Evolutionary conservation across 2,113 vertebrate species (phyloP).

Genomic region (Neodon shergylaensis): DNA sequence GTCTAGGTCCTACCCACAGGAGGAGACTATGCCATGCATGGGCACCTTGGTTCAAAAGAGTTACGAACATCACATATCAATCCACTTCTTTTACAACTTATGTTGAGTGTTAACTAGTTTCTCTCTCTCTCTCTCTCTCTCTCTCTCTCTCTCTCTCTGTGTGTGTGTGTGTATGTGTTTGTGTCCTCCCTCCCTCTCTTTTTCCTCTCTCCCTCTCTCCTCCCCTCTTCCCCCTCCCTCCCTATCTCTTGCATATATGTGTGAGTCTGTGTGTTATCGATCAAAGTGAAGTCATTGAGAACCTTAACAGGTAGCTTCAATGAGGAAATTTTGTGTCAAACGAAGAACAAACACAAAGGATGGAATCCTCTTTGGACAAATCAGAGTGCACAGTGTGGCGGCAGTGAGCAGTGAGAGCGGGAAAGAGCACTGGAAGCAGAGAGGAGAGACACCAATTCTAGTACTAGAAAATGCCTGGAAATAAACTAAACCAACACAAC

Average conservation of each 20-base stretch:
- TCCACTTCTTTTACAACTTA: fast-evolving
- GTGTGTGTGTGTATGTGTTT: too few relatives aligned
- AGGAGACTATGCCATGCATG: background rate
- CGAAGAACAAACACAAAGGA: background rate
- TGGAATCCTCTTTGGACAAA: background rate
- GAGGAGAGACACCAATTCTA: background rate
- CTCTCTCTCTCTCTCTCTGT: too few relatives aligned
- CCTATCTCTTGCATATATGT: background rate
- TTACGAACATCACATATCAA: too few relatives aligned
- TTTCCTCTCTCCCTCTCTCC: too few relatives aligned
- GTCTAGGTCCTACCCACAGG: background rate
- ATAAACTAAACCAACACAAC: background rate
- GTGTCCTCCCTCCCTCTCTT: background rate
- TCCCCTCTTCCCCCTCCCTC: too few relatives aligned
- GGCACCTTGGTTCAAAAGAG: background rate
- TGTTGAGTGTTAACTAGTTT: too few relatives aligned
- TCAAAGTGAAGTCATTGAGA: background rate
- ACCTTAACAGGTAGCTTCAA: background rate
- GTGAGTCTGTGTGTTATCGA: background rate
- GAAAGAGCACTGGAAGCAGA: background rate
- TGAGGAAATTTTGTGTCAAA: background rate
- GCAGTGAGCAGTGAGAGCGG: background rate
- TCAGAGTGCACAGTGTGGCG: background rate
- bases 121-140: too few relatives aligned
- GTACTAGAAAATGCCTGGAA: background rate